A percentile compares a stretch with the other conserved stretches of the same genome.
phyloP scores from a whole-genome alignment of 2,113 vertebrate genomes.

The Morone chrysops region DNA sequence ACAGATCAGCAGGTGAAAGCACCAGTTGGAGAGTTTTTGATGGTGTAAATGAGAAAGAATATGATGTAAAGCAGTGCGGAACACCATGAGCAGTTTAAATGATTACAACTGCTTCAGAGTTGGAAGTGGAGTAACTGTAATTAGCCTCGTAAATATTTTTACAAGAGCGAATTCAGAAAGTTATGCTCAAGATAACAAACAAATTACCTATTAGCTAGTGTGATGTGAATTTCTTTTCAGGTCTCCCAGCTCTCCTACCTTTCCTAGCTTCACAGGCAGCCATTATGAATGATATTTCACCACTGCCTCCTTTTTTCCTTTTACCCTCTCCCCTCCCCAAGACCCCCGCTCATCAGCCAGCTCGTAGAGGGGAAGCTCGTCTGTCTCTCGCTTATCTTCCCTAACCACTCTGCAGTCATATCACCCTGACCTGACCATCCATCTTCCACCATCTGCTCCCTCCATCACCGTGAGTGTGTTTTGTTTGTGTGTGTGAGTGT shows the following conservation, averaged over 20 bases:
- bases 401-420: slow-evolving; percentile 73
- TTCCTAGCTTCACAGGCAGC: background rate
- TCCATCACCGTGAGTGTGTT: slow-evolving; percentile 18
- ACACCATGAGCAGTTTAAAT: background rate
- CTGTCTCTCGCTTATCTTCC: slow-evolving; percentile 77
- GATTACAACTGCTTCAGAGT: slow-evolving; percentile 15
- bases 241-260: background rate
- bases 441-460: slow-evolving; percentile 67
- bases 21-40: background rate
- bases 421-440: slow-evolving; percentile 74
- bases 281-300: slow-evolving; percentile 48
- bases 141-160: slow-evolving; percentile 28
- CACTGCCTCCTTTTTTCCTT: slow-evolving; percentile 22
- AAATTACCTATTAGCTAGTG: slow-evolving; percentile 31
- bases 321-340: slow-evolving; percentile 35
- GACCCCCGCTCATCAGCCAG: slow-evolving; percentile 53
- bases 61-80: background rate
- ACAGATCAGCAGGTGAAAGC: slow-evolving; percentile 21
- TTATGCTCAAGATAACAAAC: slow-evolving; percentile 33
- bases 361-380: slow-evolving; percentile 44
- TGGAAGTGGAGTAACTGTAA: slow-evolving; percentile 17
- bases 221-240: slow-evolving; percentile 18
- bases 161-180: slow-evolving; percentile 43
- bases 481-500: slow-evolving; percentile 28
- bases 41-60: slow-evolving; percentile 3